A percentile compares a stretch with the other conserved stretches of the same genome.
Conservation (phyloP, 64 coral and sea anemone species). For the Actinia equina region DNA sequence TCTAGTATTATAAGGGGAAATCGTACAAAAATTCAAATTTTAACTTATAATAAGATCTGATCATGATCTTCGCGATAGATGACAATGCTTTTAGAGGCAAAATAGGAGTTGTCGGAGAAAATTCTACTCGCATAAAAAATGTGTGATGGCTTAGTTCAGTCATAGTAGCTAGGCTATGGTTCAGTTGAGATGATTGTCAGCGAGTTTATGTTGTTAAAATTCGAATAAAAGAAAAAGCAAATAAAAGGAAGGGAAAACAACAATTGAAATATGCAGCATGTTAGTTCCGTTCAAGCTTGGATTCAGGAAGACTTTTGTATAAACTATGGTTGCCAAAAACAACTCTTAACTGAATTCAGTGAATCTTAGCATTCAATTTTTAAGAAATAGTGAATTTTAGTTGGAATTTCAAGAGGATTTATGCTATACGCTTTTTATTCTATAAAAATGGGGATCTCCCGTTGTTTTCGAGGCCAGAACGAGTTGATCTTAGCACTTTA, state of each 20-base stretch:
- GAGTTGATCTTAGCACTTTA: not conserved
- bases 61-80: too few species aligned
- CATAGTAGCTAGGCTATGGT: too few species aligned
- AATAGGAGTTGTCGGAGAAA: not conserved
- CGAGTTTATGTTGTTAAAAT: not conserved
- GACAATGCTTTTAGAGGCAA: too few species aligned
- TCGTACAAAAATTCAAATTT: not conserved
- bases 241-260: not conserved
- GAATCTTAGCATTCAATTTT: not conserved
- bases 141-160: not conserved
- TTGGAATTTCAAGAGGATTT: not conserved
- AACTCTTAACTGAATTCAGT: not conserved
- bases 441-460: not conserved
- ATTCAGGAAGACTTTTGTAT: not conserved
- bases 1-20: not conserved
- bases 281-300: slow-evolving; percentile 14
- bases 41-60: too few species aligned
- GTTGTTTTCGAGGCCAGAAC: not conserved
- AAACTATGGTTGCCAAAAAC: not conserved
- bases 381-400: not conserved
- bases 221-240: not conserved
- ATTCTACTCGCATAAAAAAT: not conserved
- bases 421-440: not conserved
- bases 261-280: not conserved
- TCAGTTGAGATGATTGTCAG: not conserved